phyloP scores from a whole-genome alignment of 2,113 vertebrate species.

The Mugil cephalus region DNA sequence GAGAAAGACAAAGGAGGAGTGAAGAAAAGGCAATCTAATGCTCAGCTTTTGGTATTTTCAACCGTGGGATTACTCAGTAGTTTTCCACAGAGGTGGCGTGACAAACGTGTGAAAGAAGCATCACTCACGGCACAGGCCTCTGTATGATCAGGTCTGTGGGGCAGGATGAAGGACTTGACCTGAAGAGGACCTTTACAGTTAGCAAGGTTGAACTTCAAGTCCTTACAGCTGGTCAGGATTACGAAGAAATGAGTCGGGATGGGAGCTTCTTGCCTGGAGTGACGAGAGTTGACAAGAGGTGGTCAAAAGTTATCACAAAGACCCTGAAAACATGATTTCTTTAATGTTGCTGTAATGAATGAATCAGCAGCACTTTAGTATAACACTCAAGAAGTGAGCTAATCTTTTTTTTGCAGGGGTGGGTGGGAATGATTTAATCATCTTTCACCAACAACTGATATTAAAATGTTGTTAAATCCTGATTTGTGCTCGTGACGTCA shows the following conservation, averaged over 20 bases:
- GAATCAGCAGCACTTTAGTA: too few relatives aligned
- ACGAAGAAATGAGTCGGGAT: conserved; percentile 94
- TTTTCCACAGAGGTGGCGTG: conserved; percentile 14
- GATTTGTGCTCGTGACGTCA: neutral
- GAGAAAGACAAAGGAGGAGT: neutral
- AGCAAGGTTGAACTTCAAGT: conserved; percentile 71
- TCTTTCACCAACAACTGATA: neutral
- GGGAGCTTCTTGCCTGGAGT: conserved; percentile 81
- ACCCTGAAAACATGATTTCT: neutral
- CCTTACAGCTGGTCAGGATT: conserved; percentile 90
- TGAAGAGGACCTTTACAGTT: conserved; percentile 83
- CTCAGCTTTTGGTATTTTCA: neutral
- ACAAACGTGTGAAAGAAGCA: neutral
- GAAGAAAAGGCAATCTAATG: too few relatives aligned
- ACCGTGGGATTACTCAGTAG: neutral
- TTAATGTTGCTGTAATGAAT: too few relatives aligned
- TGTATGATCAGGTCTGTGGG: conserved; percentile 88
- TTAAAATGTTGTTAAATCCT: neutral
- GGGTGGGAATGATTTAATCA: neutral
- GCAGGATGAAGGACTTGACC: conserved; percentile 88
- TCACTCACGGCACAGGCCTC: conserved; percentile 94
- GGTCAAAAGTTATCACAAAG: neutral
- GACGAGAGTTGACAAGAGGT: neutral
- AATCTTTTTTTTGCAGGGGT: neutral
- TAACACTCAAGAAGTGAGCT: neutral